A percentile compares a stretch with the other conserved stretches of the same genome.
These are phyloP conservation scores for Tipula unca DNA, from an alignment of 2,888 invertebrate species.

Conservation along the genomic window DNA sequence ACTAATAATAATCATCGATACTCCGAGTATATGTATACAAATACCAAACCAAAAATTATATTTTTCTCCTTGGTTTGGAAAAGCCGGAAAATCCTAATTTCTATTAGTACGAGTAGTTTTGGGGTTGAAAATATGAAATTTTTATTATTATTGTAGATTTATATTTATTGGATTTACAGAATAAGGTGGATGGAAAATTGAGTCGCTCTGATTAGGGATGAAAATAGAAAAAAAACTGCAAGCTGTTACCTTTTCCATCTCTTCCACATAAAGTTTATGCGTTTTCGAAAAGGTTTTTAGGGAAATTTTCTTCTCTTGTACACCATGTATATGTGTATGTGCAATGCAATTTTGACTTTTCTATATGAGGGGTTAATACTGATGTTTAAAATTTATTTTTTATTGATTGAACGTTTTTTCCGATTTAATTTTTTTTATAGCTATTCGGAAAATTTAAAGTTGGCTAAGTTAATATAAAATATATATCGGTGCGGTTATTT, in stretches of 20 bases:
- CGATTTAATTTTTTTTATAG: neutral
- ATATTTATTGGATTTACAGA: constrained; percentile 8
- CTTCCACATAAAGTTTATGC: neutral
- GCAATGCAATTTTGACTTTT: neutral
- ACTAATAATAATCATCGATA: constrained; percentile 8
- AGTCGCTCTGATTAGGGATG: constrained; percentile 14
- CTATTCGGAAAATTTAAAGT: neutral
- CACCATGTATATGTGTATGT: neutral
- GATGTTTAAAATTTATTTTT: constrained; percentile 14
- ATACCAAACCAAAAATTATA: neutral
- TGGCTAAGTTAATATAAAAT: neutral
- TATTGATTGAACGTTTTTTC: constrained; percentile 8
- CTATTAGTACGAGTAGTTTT: constrained; percentile 14
- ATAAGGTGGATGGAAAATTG: constrained; percentile 8
- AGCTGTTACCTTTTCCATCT: neutral
- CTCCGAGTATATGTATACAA: neutral
- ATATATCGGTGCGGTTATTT: neutral
- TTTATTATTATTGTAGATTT: neutral
- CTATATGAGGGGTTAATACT: neutral
- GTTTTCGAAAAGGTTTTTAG: neutral
- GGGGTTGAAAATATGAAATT: constrained; percentile 4
- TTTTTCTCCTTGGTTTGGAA: neutral
- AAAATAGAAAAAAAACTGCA: neutral
- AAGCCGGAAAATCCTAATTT: constrained; percentile 8
- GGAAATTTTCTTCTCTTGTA: neutral